These are phyloP conservation scores for Oscheius sp. DNA, from an alignment of 2,888 invertebrate genomes.

Conservation along the genomic window DNA sequence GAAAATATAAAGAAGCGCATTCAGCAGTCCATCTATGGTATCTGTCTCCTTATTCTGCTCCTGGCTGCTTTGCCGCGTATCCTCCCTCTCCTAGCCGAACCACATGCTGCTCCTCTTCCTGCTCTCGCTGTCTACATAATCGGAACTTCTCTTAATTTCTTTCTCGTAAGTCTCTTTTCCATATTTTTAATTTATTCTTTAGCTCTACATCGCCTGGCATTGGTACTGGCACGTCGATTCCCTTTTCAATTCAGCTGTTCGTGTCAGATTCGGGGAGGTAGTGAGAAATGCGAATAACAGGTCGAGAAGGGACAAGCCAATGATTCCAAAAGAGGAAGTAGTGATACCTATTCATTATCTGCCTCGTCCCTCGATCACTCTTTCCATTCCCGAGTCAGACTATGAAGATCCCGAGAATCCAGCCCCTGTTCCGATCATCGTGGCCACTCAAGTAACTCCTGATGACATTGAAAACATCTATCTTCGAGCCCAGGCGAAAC, in stretches of 20 bases:
- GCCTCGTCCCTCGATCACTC: background rate
- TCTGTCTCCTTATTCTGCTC: constrained; percentile 63
- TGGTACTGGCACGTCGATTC: constrained; percentile 65
- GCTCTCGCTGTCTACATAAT: constrained; percentile 58
- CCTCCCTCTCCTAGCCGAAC: constrained; percentile 42
- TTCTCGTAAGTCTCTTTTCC: constrained; percentile 47
- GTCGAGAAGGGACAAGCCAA: constrained; percentile 46
- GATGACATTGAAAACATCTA: constrained; percentile 19
- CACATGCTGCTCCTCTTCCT: constrained; percentile 56
- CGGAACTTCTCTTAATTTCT: constrained; percentile 64
- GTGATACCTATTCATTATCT: background rate
- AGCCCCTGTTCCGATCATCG: constrained; percentile 11
- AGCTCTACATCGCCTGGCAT: constrained; percentile 67
- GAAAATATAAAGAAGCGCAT: background rate
- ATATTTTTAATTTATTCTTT: constrained; percentile 15
- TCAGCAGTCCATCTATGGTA: constrained; percentile 67
- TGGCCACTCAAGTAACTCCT: constrained; percentile 20
- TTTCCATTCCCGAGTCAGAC: background rate
- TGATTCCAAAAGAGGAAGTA: constrained; percentile 23
- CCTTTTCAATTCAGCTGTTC: constrained; percentile 53
- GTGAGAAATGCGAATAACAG: constrained; percentile 45
- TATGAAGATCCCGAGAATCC: background rate
- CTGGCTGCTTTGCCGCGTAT: constrained; percentile 63
- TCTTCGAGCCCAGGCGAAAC: constrained; percentile 23
- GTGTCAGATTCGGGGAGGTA: constrained; percentile 41